These are phyloP conservation scores for Zosterops borbonicus DNA, from an alignment of 2,113 vertebrate species.

Conservation along the genomic window DNA sequence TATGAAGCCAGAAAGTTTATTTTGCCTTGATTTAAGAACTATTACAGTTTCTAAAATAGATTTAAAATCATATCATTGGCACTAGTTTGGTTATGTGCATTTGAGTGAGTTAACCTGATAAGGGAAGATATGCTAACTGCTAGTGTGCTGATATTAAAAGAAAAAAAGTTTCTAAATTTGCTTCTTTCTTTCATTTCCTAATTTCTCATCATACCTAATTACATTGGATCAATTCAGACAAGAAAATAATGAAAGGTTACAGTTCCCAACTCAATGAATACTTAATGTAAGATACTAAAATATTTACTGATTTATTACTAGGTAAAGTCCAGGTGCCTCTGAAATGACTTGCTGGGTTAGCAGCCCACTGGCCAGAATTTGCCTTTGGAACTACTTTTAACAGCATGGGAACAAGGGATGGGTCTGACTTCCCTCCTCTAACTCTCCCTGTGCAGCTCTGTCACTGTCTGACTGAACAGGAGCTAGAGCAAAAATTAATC, in stretches of 20 bases:
- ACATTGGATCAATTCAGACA: not conserved
- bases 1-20: not conserved
- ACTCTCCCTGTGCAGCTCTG: not conserved
- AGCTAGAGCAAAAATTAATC: not conserved
- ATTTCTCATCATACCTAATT: not conserved
- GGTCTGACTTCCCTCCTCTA: not conserved
- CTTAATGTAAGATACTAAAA: not conserved
- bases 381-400: not conserved
- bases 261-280: not conserved
- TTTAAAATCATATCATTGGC: not conserved
- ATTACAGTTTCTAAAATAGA: not conserved
- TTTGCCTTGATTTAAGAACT: not conserved
- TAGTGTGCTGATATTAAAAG: not conserved
- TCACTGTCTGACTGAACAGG: not conserved
- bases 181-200: not conserved
- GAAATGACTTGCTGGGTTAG: not conserved
- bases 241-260: not conserved
- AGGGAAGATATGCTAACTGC: not conserved
- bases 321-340: not conserved
- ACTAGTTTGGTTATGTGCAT: not conserved
- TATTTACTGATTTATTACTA: not conserved
- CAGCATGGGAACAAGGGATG: not conserved
- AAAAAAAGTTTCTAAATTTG: not conserved
- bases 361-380: not conserved
- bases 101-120: not conserved